Evolutionary conservation across 2,113 vertebrate genomes (phyloP), one percentile per base, ranked within the genome.

Genomic region (Melospiza melodia): DNA sequence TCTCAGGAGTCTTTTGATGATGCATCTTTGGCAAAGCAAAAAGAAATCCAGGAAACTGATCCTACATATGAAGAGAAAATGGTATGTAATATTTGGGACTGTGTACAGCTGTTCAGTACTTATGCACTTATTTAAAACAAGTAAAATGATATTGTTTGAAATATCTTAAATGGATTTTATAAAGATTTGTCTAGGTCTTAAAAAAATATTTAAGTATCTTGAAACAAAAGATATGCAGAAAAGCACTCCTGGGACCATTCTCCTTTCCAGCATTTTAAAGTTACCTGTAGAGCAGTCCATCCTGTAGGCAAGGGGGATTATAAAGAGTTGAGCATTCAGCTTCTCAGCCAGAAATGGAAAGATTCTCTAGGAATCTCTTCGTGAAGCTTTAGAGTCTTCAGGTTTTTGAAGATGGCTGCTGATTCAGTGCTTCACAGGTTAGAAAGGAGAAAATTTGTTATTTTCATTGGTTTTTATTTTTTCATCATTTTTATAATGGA

Each of bases 1-100:
- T 95, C 17, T 72, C 90, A 98, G 91, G 99, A 98, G 91, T 96
- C 97, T 35, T 98, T 98, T 93, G 98, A 98, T 48, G 98, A 98
- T 95, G 98, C 97, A 8, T 98, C 98, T 27, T 98, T 98, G 55
- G 98, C 98, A 57, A 98, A 98, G 89, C 98, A 98, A 93, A 98
- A 98, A 87, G 98, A 98, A 95, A 97, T 97, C 41, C 98, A 96
- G 80, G 99, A 99, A 97, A 97, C 97, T 87, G 96, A 98, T 91
- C 98, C 98, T 44, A 99, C 98, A 1, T 99, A 99, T 61, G 99
- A 99, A 97, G 99, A 99, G 97, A 99, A 99, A 99, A 99, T 99
- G 99, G 99, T 99, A 98, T 96, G 97, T 93, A 83, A 8, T 39
- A 3, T 88, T 52, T 90, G 61, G 18, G 20, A 17, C 41, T 48